Evolutionary conservation across 2,888 invertebrate species (phyloP).

Genomic region (Unio delphinus): DNA sequence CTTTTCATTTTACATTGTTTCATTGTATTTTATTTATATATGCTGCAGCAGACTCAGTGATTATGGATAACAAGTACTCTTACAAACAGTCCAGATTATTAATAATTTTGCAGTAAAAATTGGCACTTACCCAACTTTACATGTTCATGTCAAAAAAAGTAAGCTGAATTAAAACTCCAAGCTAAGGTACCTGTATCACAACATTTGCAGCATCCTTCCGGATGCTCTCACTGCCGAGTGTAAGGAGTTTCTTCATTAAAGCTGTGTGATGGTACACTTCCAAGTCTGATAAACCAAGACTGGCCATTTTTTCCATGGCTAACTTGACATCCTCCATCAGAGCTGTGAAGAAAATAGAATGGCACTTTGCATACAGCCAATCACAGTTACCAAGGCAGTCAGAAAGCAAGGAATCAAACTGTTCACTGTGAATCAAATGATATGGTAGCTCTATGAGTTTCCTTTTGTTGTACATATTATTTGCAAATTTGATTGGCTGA

Average conservation of each 20-base stretch:
- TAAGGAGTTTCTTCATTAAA: slow-evolving; percentile 37
- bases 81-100: too few species aligned
- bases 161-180: not conserved
- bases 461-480: slow-evolving; percentile 40
- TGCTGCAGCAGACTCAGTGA: too few species aligned
- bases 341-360: slow-evolving; percentile 93
- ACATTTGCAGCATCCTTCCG: slow-evolving; percentile 41
- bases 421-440: slow-evolving; percentile 45
- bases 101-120: too few species aligned
- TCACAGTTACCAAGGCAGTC: slow-evolving; percentile 95
- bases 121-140: too few species aligned
- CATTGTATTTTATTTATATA: too few species aligned
- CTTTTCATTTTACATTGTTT: too few species aligned
- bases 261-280: slow-evolving; percentile 34
- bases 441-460: slow-evolving; percentile 55
- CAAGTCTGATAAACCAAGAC: slow-evolving; percentile 13
- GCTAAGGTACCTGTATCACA: slow-evolving; percentile 40
- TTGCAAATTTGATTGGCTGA: slow-evolving; percentile 43
- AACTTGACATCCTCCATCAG: slow-evolving; percentile 86
- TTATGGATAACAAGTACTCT: too few species aligned
- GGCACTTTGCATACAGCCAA: slow-evolving; percentile 95
- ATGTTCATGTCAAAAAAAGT: too few species aligned
- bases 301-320: slow-evolving; percentile 23
- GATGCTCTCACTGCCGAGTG: slow-evolving; percentile 43
- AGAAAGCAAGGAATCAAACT: slow-evolving; percentile 78